phyloP scores from a whole-genome alignment of 2,888 invertebrate genomes.

The Drosophila fulvimacula region DNA sequence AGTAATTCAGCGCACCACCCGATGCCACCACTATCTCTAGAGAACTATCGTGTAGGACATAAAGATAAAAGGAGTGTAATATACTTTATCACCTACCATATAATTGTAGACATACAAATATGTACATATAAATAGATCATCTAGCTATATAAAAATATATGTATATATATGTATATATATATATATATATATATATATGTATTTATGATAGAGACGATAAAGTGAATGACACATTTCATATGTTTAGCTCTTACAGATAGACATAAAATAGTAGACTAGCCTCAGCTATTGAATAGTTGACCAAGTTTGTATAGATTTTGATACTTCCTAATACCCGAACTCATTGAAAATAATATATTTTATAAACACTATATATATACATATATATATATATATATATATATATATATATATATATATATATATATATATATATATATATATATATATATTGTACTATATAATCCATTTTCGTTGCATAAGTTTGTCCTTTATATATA shows the following conservation, averaged over 20 bases:
- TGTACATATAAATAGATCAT: neutral
- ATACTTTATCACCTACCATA: neutral
- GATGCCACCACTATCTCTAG: neutral
- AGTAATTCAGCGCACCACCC: no score
- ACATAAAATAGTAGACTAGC: neutral
- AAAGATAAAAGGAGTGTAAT: neutral
- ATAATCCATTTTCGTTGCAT: neutral
- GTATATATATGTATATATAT: neutral
- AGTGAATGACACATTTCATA: neutral
- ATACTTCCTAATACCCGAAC: neutral
- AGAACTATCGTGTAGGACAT: neutral
- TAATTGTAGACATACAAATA: neutral
- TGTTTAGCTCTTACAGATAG: neutral
- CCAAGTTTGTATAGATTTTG: neutral
- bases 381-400: neutral
- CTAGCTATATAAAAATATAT: neutral
- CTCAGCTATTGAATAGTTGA: neutral
- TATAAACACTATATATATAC: neutral
- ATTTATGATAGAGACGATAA: no score
- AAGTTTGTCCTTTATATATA: conserved; percentile 27
- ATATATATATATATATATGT: neutral
- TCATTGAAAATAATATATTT: no score
- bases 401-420: no score
- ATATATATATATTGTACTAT: no score
- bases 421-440: no score